Evolutionary conservation across 1,140 invertebrate genomes (phyloP).

Genomic region (Alviniconcha marisindica): DNA sequence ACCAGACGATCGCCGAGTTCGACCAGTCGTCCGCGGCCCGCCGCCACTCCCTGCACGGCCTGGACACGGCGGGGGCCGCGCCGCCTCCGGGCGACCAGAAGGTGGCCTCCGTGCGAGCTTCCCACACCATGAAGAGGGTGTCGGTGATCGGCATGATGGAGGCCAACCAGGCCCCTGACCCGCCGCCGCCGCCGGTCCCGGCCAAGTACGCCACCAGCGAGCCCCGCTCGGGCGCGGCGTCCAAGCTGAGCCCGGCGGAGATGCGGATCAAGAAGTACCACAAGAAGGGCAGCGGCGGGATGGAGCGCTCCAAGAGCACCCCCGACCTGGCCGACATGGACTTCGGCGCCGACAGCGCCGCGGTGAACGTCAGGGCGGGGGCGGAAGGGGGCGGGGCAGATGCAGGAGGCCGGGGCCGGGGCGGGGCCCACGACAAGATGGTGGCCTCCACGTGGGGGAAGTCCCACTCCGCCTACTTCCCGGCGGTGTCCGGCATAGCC

Average conservation of each 20-base stretch:
- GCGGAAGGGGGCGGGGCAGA: background rate
- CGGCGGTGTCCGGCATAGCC: background rate
- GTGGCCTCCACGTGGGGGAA: conserved; percentile 44
- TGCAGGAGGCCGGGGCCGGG: too few species aligned
- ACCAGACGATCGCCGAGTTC: conserved; percentile 66
- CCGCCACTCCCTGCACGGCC: conserved; percentile 39
- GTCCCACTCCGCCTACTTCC: conserved; percentile 28
- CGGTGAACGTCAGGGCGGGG: background rate
- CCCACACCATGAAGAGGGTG: conserved; percentile 67
- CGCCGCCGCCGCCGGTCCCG: background rate
- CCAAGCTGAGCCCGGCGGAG: conserved; percentile 63
- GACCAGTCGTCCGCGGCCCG: conserved; percentile 44
- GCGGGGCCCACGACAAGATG: conserved; percentile 26
- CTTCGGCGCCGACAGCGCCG: conserved; percentile 44
- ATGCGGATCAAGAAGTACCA: conserved; percentile 63
- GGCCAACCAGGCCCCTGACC: too few species aligned
- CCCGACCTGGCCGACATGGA: conserved; percentile 61
- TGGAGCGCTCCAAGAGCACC: conserved; percentile 68
- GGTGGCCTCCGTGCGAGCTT: conserved; percentile 71
- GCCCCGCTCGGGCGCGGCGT: conserved; percentile 4
- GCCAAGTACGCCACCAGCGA: background rate
- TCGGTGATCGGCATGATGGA: conserved; percentile 63
- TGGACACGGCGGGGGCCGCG: conserved; percentile 20
- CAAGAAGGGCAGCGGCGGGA: conserved; percentile 46
- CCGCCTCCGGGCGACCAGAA: conserved; percentile 52